These are phyloP conservation scores for Ypsolopha scabrella DNA, from an alignment of 2,888 invertebrate genomes.

Conservation along the genomic window DNA sequence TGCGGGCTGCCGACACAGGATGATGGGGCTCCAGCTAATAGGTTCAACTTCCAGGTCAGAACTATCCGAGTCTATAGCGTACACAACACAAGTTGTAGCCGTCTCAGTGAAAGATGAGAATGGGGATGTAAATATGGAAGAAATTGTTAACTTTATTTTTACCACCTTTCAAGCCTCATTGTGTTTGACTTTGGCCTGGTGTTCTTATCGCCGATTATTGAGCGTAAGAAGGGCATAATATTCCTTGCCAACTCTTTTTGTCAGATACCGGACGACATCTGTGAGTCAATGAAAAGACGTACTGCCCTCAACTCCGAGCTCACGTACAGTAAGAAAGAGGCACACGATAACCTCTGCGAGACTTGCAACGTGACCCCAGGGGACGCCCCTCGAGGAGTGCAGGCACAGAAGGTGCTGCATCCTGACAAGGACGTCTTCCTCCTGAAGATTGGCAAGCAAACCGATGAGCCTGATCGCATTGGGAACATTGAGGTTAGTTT, in stretches of 20 bases:
- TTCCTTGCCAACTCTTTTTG: too few relatives aligned
- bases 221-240: too few relatives aligned
- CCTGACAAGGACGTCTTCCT: slow-evolving; percentile 1
- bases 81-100: too few relatives aligned
- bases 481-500: slow-evolving; percentile 73
- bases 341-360: slow-evolving; percentile 34
- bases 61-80: too few relatives aligned
- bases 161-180: too few relatives aligned
- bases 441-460: slow-evolving; percentile 72
- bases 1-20: slow-evolving; percentile 30
- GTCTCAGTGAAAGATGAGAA: too few relatives aligned
- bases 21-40: slow-evolving; percentile 22
- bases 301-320: slow-evolving; percentile 48
- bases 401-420: neutral
- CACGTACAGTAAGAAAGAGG: slow-evolving; percentile 36
- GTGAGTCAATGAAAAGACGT: slow-evolving; percentile 44
- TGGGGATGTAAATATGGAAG: too few relatives aligned
- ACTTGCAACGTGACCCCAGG: slow-evolving; percentile 59
- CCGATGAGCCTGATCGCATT: slow-evolving; percentile 66
- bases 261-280: slow-evolving; percentile 59
- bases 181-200: too few relatives aligned
- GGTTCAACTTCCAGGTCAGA: slow-evolving; percentile 42
- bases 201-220: too few relatives aligned
- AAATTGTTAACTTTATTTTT: too few relatives aligned
- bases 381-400: slow-evolving; percentile 63